These are phyloP conservation scores for Plusia festucae DNA, from an alignment of 2,888 invertebrate species.

Conservation along the genomic window DNA sequence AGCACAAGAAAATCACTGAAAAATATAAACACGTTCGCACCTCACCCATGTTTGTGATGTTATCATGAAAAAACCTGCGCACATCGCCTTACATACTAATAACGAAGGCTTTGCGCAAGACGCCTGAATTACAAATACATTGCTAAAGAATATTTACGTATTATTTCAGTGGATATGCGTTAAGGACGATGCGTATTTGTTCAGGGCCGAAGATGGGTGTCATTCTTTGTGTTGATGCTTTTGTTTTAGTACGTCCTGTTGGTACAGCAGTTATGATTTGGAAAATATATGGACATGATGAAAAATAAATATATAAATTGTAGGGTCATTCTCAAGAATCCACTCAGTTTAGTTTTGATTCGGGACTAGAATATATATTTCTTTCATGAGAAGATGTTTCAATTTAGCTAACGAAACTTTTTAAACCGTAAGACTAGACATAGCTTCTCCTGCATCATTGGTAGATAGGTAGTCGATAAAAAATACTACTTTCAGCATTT, in stretches of 20 bases:
- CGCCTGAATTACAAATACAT: slow-evolving; percentile 74
- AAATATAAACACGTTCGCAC: slow-evolving; percentile 72
- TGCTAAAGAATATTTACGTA: slow-evolving; percentile 68
- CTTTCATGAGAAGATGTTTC: too few species aligned
- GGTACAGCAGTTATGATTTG: too few species aligned
- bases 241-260: background rate
- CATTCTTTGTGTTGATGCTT: slow-evolving; percentile 20
- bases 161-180: slow-evolving; percentile 54
- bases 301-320: too few species aligned
- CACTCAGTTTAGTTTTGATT: too few species aligned
- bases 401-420: too few species aligned
- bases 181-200: slow-evolving; percentile 30
- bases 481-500: too few species aligned
- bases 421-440: too few species aligned
- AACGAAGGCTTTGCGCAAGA: slow-evolving; percentile 80
- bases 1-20: slow-evolving; percentile 72
- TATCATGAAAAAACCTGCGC: slow-evolving; percentile 76
- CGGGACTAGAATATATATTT: too few species aligned
- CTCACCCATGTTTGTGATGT: slow-evolving; percentile 76
- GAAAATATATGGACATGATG: too few species aligned
- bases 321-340: too few species aligned
- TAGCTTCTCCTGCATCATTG: too few species aligned
- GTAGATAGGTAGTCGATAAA: too few species aligned
- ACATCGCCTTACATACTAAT: slow-evolving; percentile 79
- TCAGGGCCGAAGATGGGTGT: slow-evolving; percentile 31